Conservation (phyloP, 2,888 invertebrate genomes). For the Carcina quercana region DNA sequence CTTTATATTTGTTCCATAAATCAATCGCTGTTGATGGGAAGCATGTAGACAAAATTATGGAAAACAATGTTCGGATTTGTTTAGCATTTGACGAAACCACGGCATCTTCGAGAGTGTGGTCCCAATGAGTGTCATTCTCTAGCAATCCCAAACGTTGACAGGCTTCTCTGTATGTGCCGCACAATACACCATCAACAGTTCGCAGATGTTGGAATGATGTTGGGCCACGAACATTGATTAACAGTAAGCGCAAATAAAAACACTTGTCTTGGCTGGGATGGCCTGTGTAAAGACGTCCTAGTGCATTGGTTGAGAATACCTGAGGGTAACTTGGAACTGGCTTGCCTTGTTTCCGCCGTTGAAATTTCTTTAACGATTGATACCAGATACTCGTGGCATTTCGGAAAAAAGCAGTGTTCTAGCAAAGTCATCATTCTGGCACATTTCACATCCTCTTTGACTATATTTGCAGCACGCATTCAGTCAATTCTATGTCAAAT, state of each 20-base stretch:
- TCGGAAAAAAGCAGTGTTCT: constrained; percentile 31
- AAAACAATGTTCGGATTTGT: constrained; percentile 12
- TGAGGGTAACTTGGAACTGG: constrained; percentile 17
- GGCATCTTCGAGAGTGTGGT: constrained; percentile 15
- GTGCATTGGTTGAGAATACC: constrained; percentile 19
- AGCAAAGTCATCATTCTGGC: no score
- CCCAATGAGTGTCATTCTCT: constrained; percentile 20
- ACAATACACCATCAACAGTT: constrained; percentile 21
- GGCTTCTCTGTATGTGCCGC: constrained; percentile 18
- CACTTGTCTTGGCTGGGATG: constrained; percentile 21
- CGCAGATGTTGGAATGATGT: constrained; percentile 16
- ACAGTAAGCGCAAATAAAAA: constrained; percentile 33
- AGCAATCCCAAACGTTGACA: constrained; percentile 19
- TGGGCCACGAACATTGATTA: constrained; percentile 31
- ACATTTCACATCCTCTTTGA: no score
- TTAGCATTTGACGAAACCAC: constrained; percentile 15
- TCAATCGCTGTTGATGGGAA: constrained; percentile 18
- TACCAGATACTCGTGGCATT: constrained; percentile 16
- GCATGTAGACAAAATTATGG: constrained; percentile 12
- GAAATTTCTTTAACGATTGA: constrained; percentile 19
- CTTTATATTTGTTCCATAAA: constrained; percentile 18
- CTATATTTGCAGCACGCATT: no score
- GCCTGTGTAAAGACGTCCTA: constrained; percentile 11
- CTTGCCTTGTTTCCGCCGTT: constrained; percentile 21
- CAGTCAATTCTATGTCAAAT: no score